phyloP scores from a whole-genome alignment of 2,797 vertebrate species.

The Sebastes kiyomatsui region DNA sequence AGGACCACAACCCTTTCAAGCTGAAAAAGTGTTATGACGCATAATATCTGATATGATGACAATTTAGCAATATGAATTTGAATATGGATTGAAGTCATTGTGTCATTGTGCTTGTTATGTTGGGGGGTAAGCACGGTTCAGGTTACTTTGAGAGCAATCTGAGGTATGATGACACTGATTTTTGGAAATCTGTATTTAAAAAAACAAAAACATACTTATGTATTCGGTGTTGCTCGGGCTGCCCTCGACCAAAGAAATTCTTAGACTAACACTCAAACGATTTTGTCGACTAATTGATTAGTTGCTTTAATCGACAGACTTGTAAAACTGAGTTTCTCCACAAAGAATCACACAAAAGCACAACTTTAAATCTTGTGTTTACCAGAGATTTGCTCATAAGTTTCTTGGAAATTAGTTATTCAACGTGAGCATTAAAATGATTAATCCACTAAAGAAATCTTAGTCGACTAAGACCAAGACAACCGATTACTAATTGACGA shows the following conservation, averaged over 20 bases:
- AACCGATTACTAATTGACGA: rapidly evolving
- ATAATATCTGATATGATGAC: neutral
- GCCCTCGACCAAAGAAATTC: no score
- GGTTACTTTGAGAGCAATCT: neutral
- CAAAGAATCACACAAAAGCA: no score
- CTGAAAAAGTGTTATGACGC: neutral
- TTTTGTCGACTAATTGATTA: no score
- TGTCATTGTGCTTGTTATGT: neutral
- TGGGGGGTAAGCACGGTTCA: neutral
- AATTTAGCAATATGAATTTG: neutral
- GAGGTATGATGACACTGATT: neutral
- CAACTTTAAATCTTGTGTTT: no score
- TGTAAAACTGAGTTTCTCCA: no score
- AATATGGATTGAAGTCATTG: neutral
- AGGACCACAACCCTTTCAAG: neutral
- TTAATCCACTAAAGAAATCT: rapidly evolving
- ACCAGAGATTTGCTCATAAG: no score
- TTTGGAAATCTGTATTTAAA: neutral
- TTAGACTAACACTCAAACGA: no score
- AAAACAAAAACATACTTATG: neutral
- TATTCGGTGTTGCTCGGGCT: neutral
- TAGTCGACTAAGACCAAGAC: no score
- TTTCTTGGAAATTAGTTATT: no score
- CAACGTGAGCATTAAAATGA: no score
- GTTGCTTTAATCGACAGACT: no score